Base-by-base conservation (phyloP, 2,888 invertebrate species). In the Ectemnius cavifrons region DNA sequence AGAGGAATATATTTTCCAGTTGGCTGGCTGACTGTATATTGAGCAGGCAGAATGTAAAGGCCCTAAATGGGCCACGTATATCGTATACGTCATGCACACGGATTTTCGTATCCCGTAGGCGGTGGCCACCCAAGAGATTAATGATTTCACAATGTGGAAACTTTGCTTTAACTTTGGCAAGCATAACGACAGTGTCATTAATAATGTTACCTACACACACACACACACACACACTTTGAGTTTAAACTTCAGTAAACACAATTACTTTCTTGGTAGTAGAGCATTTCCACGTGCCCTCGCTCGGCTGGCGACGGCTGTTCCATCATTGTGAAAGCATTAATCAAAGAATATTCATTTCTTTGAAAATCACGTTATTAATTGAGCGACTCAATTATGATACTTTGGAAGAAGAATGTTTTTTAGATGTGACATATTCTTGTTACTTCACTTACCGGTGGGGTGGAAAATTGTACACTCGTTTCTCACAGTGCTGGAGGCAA, bases 1-100 rank as follows among this genome's bases (percentile, higher is more conserved):
- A 52, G 52, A 52, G 52, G 52, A 52, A 52, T 52, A 52, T 52
- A 52, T 52, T 52, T 52, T 52, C 52, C 52, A 14, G n/a, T 52
- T n/a, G 52, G 14, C 14, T n/a, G 52, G 14, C 14, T 16, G n/a
- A 14, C n/a, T 52, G 52, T 52, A 4, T 49, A 16, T 52, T 14
- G 16, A 52, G 52, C 16, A 16, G 52, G 2, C 52, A 52, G 13
- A 2, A 52, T 1, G 52, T 52, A 52, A 14, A 16, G 14, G 16
- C 5, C n/a, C 16, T 37, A 16, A 52, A 52, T 14, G 52, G 16
- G 14, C n/a, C 52, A 52, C 16, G 52, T 6, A 16, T 6, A 4
- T 2, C 14, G n/a, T 16, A 16, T 52, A 16, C 52, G 52, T 52
- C 16, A 52, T 4, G n/a, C 13, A 52, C 52, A 52, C 5, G 52